These are phyloP conservation scores for Puma concolor DNA, from an alignment of 2,113 vertebrate genomes.

Conservation along the genomic window DNA sequence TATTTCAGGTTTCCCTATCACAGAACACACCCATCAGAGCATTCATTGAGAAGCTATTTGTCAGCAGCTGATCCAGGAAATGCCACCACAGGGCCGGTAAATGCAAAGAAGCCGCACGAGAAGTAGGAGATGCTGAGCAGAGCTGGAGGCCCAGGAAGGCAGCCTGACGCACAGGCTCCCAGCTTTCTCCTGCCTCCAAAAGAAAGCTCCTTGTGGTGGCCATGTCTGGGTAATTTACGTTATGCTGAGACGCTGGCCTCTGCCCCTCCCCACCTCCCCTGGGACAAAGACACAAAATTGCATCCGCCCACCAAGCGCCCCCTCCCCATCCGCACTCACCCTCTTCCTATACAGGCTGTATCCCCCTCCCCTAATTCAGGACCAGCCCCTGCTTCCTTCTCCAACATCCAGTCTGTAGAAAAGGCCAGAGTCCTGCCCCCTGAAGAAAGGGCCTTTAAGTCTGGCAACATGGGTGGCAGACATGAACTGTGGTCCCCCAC, in stretches of 20 bases:
- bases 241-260: background rate
- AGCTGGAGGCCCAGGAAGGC: background rate
- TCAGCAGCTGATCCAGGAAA: background rate
- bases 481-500: fast-evolving
- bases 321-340: background rate
- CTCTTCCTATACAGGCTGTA: background rate
- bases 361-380: background rate
- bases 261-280: background rate
- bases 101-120: background rate
- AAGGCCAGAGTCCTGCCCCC: background rate
- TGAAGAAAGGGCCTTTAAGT: background rate
- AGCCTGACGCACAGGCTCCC: background rate
- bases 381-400: background rate
- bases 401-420: background rate
- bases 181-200: background rate
- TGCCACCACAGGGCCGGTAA: fast-evolving
- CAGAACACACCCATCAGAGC: background rate
- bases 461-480: background rate
- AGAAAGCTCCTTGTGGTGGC: background rate
- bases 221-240: background rate
- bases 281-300: background rate
- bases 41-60: background rate
- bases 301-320: fast-evolving
- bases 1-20: background rate
- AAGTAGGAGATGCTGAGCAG: background rate